Percentiles rank a stretch among this genome's conserved stretches.
Evolutionary conservation across 2,113 vertebrate species (phyloP).

Genomic region (Synodontis membranacea): DNA sequence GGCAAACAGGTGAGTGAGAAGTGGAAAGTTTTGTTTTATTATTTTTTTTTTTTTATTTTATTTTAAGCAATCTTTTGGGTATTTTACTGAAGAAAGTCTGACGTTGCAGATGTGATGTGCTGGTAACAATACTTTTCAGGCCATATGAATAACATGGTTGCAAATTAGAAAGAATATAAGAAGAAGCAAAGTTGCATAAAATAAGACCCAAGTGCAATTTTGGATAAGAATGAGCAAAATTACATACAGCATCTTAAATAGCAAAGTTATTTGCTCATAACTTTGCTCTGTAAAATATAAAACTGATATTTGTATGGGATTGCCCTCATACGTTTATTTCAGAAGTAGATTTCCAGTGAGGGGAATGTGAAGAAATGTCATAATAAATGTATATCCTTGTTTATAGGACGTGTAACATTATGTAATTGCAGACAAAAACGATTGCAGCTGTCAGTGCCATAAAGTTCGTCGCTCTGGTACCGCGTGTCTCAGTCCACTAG

Average conservation of each 20-base stretch:
- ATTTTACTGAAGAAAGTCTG: background rate
- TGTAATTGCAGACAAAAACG: background rate
- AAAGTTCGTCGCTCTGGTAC: background rate
- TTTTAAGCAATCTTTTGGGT: background rate
- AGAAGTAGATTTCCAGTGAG: background rate
- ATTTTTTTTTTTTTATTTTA: too few relatives aligned
- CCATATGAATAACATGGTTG: background rate
- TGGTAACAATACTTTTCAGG: background rate
- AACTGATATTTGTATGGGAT: background rate
- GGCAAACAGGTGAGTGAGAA: conserved; percentile 84
- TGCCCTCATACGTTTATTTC: background rate
- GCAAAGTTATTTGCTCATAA: too few relatives aligned
- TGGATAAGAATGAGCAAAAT: background rate
- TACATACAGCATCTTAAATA: too few relatives aligned
- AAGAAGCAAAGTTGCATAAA: background rate
- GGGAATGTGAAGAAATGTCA: background rate
- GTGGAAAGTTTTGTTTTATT: background rate
- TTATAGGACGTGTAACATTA: background rate
- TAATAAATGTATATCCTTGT: background rate
- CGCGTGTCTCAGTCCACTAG: background rate
- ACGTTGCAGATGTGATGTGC: background rate
- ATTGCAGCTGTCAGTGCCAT: background rate
- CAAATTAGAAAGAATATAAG: background rate
- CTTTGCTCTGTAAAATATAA: too few relatives aligned
- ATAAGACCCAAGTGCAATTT: background rate